phyloP scores from a whole-genome alignment of 92 coral and sea anemone species.

The Porites cylindrica region DNA sequence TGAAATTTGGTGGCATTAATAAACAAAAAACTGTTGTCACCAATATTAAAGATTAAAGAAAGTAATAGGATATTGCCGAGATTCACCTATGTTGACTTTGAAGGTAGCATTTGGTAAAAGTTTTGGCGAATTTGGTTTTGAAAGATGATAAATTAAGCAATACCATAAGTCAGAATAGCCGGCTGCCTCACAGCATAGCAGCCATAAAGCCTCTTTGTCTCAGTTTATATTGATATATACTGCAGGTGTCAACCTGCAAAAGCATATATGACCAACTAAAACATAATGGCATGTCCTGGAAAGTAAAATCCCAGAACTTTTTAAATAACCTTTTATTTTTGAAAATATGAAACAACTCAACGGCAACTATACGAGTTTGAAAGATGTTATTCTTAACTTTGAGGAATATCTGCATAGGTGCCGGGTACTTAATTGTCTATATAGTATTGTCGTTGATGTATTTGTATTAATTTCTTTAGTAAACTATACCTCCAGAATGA shows the following conservation, averaged over 20 bases:
- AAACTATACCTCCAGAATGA: slow-evolving; percentile 7
- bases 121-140: background rate
- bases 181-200: background rate
- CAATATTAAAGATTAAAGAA: slow-evolving; percentile 17
- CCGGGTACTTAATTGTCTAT: background rate
- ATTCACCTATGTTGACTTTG: background rate
- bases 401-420: background rate
- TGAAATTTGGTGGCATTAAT: slow-evolving; percentile 14
- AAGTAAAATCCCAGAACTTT: background rate
- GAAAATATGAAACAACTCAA: background rate
- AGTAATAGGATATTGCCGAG: background rate
- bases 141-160: background rate
- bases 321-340: background rate
- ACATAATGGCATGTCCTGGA: background rate
- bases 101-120: too few relatives aligned
- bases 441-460: background rate
- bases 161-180: background rate
- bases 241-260: slow-evolving; percentile 25
- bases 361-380: too few relatives aligned
- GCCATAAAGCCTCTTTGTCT: slow-evolving; percentile 11
- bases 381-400: too few relatives aligned
- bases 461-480: background rate
- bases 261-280: background rate
- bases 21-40: background rate
- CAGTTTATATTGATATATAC: background rate